Base-by-base conservation (phyloP, 2,797 vertebrate species). In the Thamnophis elegans region DNA sequence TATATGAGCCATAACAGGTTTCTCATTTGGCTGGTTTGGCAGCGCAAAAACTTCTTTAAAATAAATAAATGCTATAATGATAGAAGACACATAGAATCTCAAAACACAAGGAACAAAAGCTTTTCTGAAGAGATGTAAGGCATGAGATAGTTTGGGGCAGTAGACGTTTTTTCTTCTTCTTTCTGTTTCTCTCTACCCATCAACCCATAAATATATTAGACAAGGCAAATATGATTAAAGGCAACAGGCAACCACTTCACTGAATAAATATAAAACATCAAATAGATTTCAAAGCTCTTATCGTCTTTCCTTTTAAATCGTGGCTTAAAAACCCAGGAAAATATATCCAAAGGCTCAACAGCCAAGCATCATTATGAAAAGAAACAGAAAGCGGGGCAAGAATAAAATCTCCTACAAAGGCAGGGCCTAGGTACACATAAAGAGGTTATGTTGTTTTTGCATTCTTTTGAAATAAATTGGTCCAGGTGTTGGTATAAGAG, bases 251-350 rank as follows among this genome's bases (percentile, higher is more conserved):
- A 86, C 86, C 94, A 89, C 32, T 93, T 91, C 65, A 92, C 65
- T 92, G 92, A 94, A 94, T 90, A 95, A 96, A 94, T 73, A 92
- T 89, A 89, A 94, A 95, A 92, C 90, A 91, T 90, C 51, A 95
- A 96, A 58, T 73, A 94, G n/a, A 65, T 93, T 78, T 14, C 42
- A 82, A 62, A 85, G 14, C 94, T 91, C 47, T 85, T 87, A 92
- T 93, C 94, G 88, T 42, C 92, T 92, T 36, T 88, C 7, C 59
- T 93, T 86, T 91, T 94, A 87, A 93, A 68, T 32, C 60, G 78
- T 36, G 91, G 12, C 88, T 95, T 94, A 62, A 95, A 96, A 94
- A 16, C 20, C 11, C 88, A 91, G 9, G n/a, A 85, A 92, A 94
- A 93, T 93, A 47, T 47, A 89, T 92, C 95, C 95, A 93, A 60